A percentile compares a stretch with the other conserved stretches of the same genome.
These are phyloP conservation scores for Poecilia picta DNA, from an alignment of 2,797 vertebrate species.

Conservation along the genomic window DNA sequence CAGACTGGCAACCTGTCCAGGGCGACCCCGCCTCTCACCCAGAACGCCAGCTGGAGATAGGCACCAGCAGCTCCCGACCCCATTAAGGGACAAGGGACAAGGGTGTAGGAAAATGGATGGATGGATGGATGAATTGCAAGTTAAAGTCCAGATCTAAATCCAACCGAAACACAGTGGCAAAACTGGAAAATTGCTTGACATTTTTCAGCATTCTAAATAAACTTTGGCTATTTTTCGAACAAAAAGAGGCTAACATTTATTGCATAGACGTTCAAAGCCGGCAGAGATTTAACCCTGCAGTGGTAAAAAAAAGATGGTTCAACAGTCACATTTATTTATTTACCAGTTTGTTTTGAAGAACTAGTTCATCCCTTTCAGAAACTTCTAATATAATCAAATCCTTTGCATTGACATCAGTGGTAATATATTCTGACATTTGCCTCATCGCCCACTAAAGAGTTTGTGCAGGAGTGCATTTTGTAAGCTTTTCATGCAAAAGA, in stretches of 20 bases:
- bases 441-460: not conserved
- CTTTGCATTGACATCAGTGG: not conserved
- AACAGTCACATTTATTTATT: not conserved
- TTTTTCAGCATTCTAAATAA: not conserved
- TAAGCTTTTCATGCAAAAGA: not conserved
- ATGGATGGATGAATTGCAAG: too few relatives aligned
- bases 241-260: not conserved
- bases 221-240: not conserved
- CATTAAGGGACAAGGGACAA: too few relatives aligned
- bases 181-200: not conserved
- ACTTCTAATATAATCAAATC: not conserved
- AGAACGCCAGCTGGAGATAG: too few relatives aligned
- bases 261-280: not conserved
- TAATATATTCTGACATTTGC: not conserved
- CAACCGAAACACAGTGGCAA: not conserved
- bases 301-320: not conserved
- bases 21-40: too few relatives aligned
- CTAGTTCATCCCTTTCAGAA: not conserved
- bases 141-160: not conserved
- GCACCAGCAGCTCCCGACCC: too few relatives aligned
- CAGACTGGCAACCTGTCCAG: too few relatives aligned
- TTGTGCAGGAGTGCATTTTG: not conserved
- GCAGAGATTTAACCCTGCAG: not conserved
- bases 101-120: too few relatives aligned
- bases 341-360: not conserved